phyloP scores from a whole-genome alignment of 1,140 invertebrate genomes.

The Geopemphigus sp. region DNA sequence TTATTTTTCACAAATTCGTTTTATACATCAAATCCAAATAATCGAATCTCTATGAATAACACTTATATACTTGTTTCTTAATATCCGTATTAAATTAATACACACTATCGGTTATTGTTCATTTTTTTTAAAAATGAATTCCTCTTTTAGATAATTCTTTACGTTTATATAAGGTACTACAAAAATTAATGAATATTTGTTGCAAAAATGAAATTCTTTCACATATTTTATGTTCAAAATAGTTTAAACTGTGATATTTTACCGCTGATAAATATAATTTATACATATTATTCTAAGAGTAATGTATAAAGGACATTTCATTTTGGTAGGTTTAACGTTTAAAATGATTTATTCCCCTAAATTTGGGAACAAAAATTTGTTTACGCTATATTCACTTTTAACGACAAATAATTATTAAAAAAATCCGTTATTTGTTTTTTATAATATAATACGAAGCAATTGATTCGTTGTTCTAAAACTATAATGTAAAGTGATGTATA shows the following conservation, averaged over 20 bases:
- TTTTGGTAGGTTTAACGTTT: too few relatives aligned
- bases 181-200: neutral
- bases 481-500: too few relatives aligned
- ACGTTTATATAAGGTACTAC: neutral
- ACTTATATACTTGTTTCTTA: constrained; percentile 16
- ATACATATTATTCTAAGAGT: neutral
- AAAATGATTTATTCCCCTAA: too few relatives aligned
- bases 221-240: neutral
- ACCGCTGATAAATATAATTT: neutral
- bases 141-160: neutral
- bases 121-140: neutral
- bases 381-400: neutral
- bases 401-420: neutral
- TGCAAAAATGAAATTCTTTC: neutral
- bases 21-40: neutral
- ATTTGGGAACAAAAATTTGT: too few relatives aligned
- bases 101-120: neutral
- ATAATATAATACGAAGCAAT: neutral
- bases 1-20: neutral
- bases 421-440: neutral
- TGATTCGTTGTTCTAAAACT: too few relatives aligned
- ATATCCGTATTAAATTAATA: neutral
- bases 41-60: neutral
- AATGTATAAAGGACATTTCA: neutral
- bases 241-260: too few relatives aligned